Conservation (phyloP, 2,797 vertebrate species). For the Esox lucius region DNA sequence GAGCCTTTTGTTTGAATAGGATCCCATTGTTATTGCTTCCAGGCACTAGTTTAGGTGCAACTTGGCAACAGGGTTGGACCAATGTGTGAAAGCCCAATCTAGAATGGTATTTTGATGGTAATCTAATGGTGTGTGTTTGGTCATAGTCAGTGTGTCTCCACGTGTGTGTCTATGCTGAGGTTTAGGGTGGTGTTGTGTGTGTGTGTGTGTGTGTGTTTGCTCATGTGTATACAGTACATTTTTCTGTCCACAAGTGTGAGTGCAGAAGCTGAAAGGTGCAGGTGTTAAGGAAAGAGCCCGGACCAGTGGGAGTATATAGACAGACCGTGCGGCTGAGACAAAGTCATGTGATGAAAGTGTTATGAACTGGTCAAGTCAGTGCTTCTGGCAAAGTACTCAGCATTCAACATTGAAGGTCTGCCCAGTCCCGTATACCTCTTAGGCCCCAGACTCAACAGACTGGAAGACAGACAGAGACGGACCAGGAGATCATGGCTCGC, state of each 20-base stretch:
- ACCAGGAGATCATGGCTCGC: conserved; percentile 38
- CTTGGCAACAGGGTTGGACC: conserved; percentile 48
- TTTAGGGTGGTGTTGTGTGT: neutral
- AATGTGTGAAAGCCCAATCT: conserved; percentile 43
- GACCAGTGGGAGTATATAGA: conserved; percentile 8
- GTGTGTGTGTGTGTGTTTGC: conserved; percentile 4
- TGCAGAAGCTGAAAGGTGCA: neutral
- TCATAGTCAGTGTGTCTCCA: conserved; percentile 25
- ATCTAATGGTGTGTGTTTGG: conserved; percentile 52
- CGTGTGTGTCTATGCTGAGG: neutral
- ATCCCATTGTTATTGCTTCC: conserved; percentile 67
- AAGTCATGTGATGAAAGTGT: conserved; percentile 43
- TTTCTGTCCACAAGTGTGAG: neutral
- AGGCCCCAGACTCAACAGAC: conserved; percentile 51
- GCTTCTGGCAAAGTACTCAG: conserved; percentile 52
- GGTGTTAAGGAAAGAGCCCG: neutral
- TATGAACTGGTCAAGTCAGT: conserved; percentile 50
- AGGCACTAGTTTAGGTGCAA: conserved; percentile 46
- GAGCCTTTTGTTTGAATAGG: conserved; percentile 60
- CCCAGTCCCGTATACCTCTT: conserved; percentile 28
- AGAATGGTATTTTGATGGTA: conserved; percentile 37
- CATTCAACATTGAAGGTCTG: conserved; percentile 48
- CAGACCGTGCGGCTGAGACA: conserved; percentile 24
- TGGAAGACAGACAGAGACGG: conserved; percentile 46
- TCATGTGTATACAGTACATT: neutral